These are phyloP conservation scores for Fragum sueziense DNA, from an alignment of 2,888 invertebrate genomes.

Conservation along the genomic window DNA sequence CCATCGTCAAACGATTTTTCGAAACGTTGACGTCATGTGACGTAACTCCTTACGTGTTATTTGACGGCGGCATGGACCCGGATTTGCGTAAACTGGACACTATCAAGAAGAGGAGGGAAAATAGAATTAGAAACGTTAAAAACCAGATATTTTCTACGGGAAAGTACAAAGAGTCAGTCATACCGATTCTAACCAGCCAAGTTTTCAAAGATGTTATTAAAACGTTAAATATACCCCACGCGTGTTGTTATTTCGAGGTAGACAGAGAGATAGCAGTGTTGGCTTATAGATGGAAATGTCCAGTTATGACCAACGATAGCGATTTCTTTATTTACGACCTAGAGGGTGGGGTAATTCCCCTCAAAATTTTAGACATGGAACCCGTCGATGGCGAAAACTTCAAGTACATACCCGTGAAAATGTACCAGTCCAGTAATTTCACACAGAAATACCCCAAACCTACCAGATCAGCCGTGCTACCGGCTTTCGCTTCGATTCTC, in stretches of 20 bases:
- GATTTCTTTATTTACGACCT: conserved; percentile 96
- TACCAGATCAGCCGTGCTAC: conserved; percentile 83
- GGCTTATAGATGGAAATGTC: conserved; percentile 90
- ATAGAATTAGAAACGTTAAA: conserved; percentile 69
- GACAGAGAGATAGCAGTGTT: conserved; percentile 93
- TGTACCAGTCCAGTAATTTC: not conserved
- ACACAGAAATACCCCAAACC: conserved; percentile 13
- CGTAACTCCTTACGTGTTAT: conserved; percentile 77
- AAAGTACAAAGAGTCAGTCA: conserved; percentile 84
- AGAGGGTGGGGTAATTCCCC: conserved; percentile 88
- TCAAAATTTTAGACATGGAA: conserved; percentile 82
- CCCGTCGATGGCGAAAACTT: not conserved
- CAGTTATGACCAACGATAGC: conserved; percentile 95
- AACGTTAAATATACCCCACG: conserved; percentile 87
- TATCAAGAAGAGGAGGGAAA: conserved; percentile 68
- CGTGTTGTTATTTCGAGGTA: conserved; percentile 93
- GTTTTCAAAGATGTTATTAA: conserved; percentile 88
- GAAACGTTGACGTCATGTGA: conserved; percentile 68
- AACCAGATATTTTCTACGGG: conserved; percentile 61
- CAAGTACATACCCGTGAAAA: not conserved
- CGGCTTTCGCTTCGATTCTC: conserved; percentile 90
- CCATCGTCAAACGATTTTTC: conserved; percentile 70
- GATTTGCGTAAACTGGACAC: conserved; percentile 78
- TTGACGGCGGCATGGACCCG: conserved; percentile 81
- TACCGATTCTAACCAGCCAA: conserved; percentile 89